Percentiles rank a stretch among this genome's conserved stretches.
Conservation (phyloP, 2,888 invertebrate species). For the Troglohyphantes excavatus region DNA sequence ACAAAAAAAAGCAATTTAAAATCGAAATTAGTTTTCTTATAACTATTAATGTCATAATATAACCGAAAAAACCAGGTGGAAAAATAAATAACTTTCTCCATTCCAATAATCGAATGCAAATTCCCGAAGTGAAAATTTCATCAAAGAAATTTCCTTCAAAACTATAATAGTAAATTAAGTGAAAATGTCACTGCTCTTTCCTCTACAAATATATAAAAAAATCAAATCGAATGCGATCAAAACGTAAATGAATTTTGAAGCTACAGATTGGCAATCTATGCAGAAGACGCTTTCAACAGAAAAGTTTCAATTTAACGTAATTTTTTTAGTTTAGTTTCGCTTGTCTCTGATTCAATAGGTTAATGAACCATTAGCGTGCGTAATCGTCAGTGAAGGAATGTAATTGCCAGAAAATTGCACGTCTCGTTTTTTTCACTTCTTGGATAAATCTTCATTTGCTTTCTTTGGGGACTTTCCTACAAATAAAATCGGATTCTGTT, state of each 20-base stretch:
- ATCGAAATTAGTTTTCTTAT: too few relatives aligned
- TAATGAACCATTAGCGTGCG: conserved; percentile 59
- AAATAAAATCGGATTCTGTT: too few relatives aligned
- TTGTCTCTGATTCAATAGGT: conserved; percentile 5
- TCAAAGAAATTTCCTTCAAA: conserved; percentile 7
- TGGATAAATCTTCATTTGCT: conserved; percentile 40
- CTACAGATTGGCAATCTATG: conserved; percentile 30
- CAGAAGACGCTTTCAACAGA: conserved; percentile 12
- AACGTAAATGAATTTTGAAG: conserved; percentile 43
- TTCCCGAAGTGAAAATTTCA: neutral
- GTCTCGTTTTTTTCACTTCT: conserved; percentile 22
- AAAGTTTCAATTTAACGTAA: conserved; percentile 41
- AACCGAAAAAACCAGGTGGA: too few relatives aligned
- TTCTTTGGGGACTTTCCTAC: conserved; percentile 16
- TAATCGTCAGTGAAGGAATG: conserved; percentile 23
- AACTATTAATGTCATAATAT: too few relatives aligned
- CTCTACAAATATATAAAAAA: neutral
- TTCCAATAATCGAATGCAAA: neutral
- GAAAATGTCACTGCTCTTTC: neutral
- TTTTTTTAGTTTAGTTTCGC: conserved; percentile 22
- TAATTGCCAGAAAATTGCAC: conserved; percentile 60
- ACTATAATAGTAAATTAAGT: conserved; percentile 40
- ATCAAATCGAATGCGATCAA: conserved; percentile 25
- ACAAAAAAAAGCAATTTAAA: too few relatives aligned
- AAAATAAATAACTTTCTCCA: too few relatives aligned